These are phyloP conservation scores for Hippopotamyrus pictus DNA, from an alignment of 2,797 vertebrate genomes.

Conservation along the genomic window DNA sequence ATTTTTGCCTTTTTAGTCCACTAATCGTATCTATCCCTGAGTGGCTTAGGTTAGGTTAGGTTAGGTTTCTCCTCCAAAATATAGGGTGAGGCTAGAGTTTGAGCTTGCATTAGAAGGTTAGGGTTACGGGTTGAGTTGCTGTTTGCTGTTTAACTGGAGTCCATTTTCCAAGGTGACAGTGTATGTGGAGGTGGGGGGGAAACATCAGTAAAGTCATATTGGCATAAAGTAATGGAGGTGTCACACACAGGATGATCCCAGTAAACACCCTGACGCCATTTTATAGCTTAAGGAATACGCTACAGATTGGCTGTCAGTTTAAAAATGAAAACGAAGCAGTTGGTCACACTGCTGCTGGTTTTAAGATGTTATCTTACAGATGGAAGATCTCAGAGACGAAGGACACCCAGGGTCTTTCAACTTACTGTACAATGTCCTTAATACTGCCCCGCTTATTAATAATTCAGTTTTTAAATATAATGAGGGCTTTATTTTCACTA, in stretches of 20 bases:
- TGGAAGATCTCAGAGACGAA: background rate
- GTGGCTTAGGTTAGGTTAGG: background rate
- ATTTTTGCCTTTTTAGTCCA: background rate
- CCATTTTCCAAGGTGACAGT: slow-evolving; percentile 33
- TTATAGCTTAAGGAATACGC: slow-evolving; percentile 24
- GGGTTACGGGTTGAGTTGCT: background rate
- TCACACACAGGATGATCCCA: slow-evolving; percentile 39
- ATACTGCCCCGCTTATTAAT: background rate
- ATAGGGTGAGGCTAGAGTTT: background rate
- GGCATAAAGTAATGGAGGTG: slow-evolving; percentile 39
- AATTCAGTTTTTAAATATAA: background rate
- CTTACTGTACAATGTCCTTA: background rate
- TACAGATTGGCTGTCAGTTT: slow-evolving; percentile 25
- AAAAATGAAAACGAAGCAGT: slow-evolving; percentile 26
- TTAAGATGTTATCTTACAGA: background rate
- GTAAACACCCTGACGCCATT: slow-evolving; percentile 25
- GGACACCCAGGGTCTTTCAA: background rate
- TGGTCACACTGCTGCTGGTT: slow-evolving; percentile 8
- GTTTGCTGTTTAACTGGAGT: slow-evolving; percentile 24
- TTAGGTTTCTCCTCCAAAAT: background rate
- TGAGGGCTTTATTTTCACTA: background rate
- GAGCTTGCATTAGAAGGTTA: background rate
- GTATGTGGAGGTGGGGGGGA: background rate
- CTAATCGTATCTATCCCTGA: background rate
- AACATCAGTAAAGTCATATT: slow-evolving; percentile 30